Percentiles rank a stretch among this genome's conserved stretches.
phyloP scores from a whole-genome alignment of 2,797 vertebrate genomes.

The Merluccius polli region DNA sequence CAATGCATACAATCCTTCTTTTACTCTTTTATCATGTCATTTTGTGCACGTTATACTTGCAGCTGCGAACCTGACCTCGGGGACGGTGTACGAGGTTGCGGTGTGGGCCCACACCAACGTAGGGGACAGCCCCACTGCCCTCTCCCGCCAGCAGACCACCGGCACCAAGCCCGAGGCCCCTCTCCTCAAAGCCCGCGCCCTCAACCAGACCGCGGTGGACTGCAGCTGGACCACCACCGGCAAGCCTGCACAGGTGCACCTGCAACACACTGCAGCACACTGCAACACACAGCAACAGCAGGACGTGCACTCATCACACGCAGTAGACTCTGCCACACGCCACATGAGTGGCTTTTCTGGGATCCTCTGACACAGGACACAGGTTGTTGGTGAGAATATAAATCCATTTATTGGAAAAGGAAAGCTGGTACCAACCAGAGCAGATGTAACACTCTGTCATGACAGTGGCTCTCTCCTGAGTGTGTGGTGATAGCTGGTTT shows the following conservation, averaged over 20 bases:
- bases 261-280: not conserved
- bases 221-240: constrained; percentile 83
- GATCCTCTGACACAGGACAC: no score
- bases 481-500: no score
- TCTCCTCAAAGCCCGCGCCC: constrained; percentile 84
- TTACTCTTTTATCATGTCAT: no score
- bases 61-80: constrained; percentile 88
- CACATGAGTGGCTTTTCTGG: no score
- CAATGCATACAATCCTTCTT: no score
- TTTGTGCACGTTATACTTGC: constrained; percentile 17
- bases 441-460: no score
- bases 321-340: no score
- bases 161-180: constrained; percentile 78
- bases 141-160: constrained; percentile 77
- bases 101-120: constrained; percentile 89
- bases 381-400: no score
- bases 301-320: no score
- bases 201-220: constrained; percentile 92
- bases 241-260: constrained; percentile 73
- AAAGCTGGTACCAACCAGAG: no score
- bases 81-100: constrained; percentile 88
- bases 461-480: no score
- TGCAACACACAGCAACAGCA: not conserved
- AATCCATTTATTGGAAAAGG: no score
- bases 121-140: constrained; percentile 88